Evolutionary conservation across 1,140 invertebrate species (phyloP).

Genomic region (Bombus impatiens): DNA sequence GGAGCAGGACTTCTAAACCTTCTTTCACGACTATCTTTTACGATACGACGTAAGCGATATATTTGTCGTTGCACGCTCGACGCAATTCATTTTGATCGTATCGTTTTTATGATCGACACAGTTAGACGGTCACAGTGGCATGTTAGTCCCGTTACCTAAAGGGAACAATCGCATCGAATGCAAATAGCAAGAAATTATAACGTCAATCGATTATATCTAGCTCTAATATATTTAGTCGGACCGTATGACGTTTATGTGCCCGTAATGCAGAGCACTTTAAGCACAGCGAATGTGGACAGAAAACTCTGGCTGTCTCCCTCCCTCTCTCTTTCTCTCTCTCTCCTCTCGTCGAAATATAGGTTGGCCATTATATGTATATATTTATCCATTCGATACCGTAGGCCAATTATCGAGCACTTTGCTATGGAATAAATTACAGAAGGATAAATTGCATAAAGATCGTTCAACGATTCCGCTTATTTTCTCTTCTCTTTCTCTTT

Average conservation of each 20-base stretch:
- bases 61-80: background rate
- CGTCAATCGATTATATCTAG: constrained; percentile 27
- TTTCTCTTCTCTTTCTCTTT: background rate
- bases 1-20: background rate
- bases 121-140: too few relatives aligned
- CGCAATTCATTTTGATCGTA: background rate
- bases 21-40: background rate
- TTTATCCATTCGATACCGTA: constrained; percentile 34
- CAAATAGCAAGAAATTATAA: constrained; percentile 30
- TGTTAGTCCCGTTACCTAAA: background rate
- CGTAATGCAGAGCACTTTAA: constrained; percentile 48
- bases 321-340: background rate
- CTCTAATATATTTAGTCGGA: constrained; percentile 23
- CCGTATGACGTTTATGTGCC: constrained; percentile 20
- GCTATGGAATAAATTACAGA: constrained; percentile 41
- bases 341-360: constrained; percentile 4
- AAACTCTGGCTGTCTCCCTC: background rate
- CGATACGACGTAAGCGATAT: background rate
- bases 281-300: constrained; percentile 3
- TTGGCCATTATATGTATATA: constrained; percentile 26
- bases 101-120: background rate
- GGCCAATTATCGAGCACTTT: constrained; percentile 42
- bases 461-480: constrained; percentile 1
- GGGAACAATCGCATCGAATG: background rate
- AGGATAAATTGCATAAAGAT: constrained; percentile 29